Conservation (phyloP, 2,797 vertebrate species). For the Centroberyx gerrardi region DNA sequence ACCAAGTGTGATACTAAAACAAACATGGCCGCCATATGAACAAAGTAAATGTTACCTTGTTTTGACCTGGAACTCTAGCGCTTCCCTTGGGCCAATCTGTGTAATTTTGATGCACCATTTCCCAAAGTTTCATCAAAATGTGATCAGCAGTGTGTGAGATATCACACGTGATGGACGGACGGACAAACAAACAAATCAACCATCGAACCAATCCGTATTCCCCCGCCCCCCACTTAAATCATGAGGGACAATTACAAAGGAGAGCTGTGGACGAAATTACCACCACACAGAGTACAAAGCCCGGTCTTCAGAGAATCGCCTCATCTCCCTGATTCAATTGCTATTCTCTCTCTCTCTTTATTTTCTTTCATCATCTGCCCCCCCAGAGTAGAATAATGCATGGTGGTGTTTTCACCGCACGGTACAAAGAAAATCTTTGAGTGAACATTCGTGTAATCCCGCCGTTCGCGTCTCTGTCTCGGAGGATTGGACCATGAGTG, state of each 20-base stretch:
- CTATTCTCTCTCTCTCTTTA: conserved; percentile 37
- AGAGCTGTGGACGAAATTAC: conserved; percentile 57
- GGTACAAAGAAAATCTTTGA: conserved; percentile 53
- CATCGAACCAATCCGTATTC: conserved; percentile 56
- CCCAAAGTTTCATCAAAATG: no score
- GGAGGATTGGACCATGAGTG: conserved; percentile 46
- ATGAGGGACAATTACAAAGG: conserved; percentile 63
- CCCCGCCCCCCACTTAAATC: conserved; percentile 67
- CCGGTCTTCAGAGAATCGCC: conserved; percentile 58
- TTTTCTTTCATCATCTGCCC: conserved; percentile 44
- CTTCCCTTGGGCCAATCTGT: no score
- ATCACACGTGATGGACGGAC: conserved; percentile 38
- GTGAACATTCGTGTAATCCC: conserved; percentile 54
- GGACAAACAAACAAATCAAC: not conserved
- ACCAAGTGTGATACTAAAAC: no score
- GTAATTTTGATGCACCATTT: no score
- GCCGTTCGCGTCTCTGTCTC: conserved; percentile 31
- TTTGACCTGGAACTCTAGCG: not conserved
- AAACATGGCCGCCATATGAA: not conserved
- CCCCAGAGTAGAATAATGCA: conserved; percentile 56
- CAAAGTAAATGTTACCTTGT: conserved; percentile 20
- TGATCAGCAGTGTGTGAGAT: conserved; percentile 16
- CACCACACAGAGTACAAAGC: conserved; percentile 64
- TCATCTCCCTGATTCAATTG: conserved; percentile 62
- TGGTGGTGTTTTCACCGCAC: conserved; percentile 52